Evolutionary conservation across 2,113 vertebrate species (phyloP), one percentile per base, ranked within the genome.

Genomic region (Machaerirhynchus nigripectus): DNA sequence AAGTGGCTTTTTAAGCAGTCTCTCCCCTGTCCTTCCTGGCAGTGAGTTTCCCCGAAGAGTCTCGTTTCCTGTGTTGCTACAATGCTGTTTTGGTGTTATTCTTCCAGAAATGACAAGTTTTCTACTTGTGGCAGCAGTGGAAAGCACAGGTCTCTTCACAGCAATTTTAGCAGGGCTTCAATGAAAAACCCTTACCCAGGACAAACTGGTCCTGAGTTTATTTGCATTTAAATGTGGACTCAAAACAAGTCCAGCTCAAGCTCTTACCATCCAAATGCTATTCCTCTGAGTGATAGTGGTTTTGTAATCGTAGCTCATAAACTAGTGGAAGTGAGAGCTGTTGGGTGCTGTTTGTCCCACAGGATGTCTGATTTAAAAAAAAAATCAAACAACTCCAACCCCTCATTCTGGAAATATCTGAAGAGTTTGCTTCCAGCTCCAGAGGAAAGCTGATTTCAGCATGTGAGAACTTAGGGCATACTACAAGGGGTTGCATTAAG

Each of bases 131-230:
- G 52, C 4, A 7, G 65, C 35, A 42, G 30, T 18, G 11, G 23
- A n/a, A 50, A 77, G 24, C 18, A 3, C 1, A 3, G 8, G 28
- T 39, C 31, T 61, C 30, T 50, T 91, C 23, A 5, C 2, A 0
- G 30, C 18, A 71, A 2, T 35, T 9, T 2, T 6, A 11, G 9
- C 7, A 4, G 12, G 11, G 11, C 2, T 37, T 76, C 12, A 15
- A 0, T 12, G 20, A 44, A 59, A 79, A 73, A 90, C 13, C 20
- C 20, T 69, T 47, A 56, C 27, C 15, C 40, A 46, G n/a, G 28
- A 60, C 30, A 88, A 31, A 39, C 30, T 70, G 28, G 10, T 67
- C 28, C 59, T 21, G 27, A 47, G 5, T 57, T 26, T 44, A 20
- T 59, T 26, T 55, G 26, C 53, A 71, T 31, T 60, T 46, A 39